phyloP scores from a whole-genome alignment of 1,140 invertebrate genomes.

The Tachypleus tridentatus region DNA sequence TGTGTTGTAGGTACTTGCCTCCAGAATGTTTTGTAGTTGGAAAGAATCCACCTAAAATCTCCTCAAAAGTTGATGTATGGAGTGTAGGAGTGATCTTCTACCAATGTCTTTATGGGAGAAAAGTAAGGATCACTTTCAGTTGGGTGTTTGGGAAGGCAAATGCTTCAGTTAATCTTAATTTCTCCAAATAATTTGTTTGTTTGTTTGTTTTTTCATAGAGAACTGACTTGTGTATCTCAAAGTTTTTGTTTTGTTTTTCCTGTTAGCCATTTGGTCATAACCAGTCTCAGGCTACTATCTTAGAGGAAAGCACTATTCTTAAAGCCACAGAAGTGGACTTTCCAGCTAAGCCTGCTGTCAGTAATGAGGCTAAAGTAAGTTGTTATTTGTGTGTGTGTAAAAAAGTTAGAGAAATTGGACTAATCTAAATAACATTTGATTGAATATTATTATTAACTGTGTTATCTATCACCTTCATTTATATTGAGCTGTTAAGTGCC shows the following conservation, averaged over 20 bases:
- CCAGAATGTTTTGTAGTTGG: slow-evolving; percentile 99
- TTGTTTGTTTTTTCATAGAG: no score
- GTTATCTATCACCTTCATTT: no score
- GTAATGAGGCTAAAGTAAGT: slow-evolving; percentile 88
- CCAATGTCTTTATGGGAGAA: slow-evolving; percentile 94
- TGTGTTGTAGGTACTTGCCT: slow-evolving; percentile 65
- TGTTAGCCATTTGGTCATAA: slow-evolving; percentile 93
- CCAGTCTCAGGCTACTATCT: slow-evolving; percentile 96
- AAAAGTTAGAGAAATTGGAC: no score
- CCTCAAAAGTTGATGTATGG: slow-evolving; percentile 99
- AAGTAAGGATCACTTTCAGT: slow-evolving; percentile 34
- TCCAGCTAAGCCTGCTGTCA: slow-evolving; percentile 94
- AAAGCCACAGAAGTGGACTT: slow-evolving; percentile 99
- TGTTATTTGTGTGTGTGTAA: no score
- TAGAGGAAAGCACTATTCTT: slow-evolving; percentile 98
- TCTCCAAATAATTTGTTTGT: not conserved
- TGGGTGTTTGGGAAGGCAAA: no score
- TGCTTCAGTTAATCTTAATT: not conserved
- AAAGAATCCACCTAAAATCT: slow-evolving; percentile 99
- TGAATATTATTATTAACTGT: no score
- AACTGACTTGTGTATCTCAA: not conserved
- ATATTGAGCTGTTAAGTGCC: no score
- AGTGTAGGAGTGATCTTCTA: slow-evolving; percentile 99
- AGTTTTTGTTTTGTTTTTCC: slow-evolving; percentile 24
- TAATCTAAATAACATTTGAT: no score